Conservation (phyloP, 2,797 vertebrate genomes). For the Coracias cyanogaster region DNA sequence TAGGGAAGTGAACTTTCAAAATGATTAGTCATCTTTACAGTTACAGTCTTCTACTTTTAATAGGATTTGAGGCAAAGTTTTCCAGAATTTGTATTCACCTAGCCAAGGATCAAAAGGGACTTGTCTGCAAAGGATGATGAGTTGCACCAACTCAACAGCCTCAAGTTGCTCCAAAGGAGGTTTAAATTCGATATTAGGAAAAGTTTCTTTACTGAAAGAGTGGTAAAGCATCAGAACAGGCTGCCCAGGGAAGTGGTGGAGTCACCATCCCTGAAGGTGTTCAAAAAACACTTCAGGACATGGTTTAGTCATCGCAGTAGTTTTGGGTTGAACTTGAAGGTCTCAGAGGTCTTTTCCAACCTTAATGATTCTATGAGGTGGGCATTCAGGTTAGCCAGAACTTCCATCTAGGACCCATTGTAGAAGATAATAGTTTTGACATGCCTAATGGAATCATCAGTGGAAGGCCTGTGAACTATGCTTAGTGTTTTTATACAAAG, state of each 20-base stretch:
- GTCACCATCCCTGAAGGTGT: too few relatives aligned
- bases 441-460: not conserved
- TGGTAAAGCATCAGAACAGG: too few relatives aligned
- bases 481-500: not conserved
- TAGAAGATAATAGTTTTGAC: not conserved
- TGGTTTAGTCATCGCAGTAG: too few relatives aligned
- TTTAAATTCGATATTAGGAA: too few relatives aligned
- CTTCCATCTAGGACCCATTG: not conserved
- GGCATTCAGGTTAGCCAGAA: not conserved
- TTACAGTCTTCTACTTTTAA: not conserved
- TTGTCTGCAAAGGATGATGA: not conserved
- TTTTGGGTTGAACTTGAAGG: too few relatives aligned
- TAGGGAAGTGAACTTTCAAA: not conserved
- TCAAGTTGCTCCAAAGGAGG: too few relatives aligned
- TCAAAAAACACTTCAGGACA: too few relatives aligned
- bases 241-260: too few relatives aligned
- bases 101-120: not conserved
- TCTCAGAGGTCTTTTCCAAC: too few relatives aligned
- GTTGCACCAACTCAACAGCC: too few relatives aligned
- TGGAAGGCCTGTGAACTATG: not conserved
- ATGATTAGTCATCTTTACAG: not conserved
- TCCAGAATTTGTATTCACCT: not conserved
- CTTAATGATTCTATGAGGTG: too few relatives aligned
- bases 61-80: not conserved
- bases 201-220: too few relatives aligned